Conservation (phyloP, 1,140 invertebrate species). For the Vanessa atalanta region DNA sequence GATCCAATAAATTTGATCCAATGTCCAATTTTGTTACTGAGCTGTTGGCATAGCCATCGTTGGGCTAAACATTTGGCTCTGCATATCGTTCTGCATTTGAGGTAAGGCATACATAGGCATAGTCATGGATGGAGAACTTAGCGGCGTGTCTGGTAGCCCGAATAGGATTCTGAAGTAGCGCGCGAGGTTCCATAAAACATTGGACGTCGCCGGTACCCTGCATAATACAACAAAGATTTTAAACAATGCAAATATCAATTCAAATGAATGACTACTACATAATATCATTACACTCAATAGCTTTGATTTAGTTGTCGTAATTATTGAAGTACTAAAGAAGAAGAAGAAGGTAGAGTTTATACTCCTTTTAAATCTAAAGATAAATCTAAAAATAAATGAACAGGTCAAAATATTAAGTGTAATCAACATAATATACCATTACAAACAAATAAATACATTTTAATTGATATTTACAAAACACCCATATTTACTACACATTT, state of each 20-base stretch:
- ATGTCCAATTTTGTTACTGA: constrained; percentile 73
- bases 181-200: constrained; percentile 78
- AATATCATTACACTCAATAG: constrained; percentile 20
- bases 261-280: constrained; percentile 39
- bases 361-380: too few relatives aligned
- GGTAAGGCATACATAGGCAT: constrained; percentile 72
- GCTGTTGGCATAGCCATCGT: constrained; percentile 58
- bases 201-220: constrained; percentile 77
- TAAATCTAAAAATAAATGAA: neutral
- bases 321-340: too few relatives aligned
- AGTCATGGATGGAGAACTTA: constrained; percentile 65
- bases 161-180: constrained; percentile 78
- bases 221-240: constrained; percentile 53
- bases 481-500: constrained; percentile 28
- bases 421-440: neutral
- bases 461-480: constrained; percentile 72
- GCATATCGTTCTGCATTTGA: constrained; percentile 60
- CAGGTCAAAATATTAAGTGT: neutral
- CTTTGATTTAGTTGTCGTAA: neutral
- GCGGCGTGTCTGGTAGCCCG: constrained; percentile 65
- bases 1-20: constrained; percentile 59
- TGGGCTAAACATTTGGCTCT: constrained; percentile 48
- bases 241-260: constrained; percentile 63
- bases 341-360: too few relatives aligned
- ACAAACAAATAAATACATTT: constrained; percentile 42